Evolutionary conservation across 1,140 invertebrate genomes (phyloP).

Genomic region (Muscidifurax raptorellus): DNA sequence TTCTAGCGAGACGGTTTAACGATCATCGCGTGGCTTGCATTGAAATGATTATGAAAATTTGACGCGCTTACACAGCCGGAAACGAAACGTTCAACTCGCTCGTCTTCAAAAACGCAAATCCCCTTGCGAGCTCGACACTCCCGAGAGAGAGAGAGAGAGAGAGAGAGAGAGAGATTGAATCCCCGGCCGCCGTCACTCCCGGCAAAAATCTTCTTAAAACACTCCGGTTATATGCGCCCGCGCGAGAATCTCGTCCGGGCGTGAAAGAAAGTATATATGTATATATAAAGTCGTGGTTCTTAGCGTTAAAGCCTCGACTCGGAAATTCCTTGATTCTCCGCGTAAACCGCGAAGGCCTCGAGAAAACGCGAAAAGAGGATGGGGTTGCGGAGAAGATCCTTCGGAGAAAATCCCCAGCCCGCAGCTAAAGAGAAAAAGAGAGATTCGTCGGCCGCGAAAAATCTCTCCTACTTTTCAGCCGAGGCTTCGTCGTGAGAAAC

Average conservation of each 20-base stretch:
- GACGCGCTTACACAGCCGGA: background rate
- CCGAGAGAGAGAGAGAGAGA: too few species aligned
- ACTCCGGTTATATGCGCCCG: background rate
- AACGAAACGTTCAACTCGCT: background rate
- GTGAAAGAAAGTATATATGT: background rate
- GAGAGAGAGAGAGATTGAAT: too few species aligned
- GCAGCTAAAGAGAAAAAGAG: too few species aligned
- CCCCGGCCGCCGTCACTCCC: background rate
- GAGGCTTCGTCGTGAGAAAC: too few species aligned
- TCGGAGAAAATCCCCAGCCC: constrained; percentile 26
- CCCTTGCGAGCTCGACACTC: background rate
- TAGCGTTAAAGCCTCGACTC: background rate
- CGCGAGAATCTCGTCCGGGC: background rate
- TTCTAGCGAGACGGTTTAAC: too few species aligned
- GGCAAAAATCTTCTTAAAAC: constrained; percentile 28
- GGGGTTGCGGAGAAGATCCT: background rate
- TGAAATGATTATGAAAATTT: too few species aligned
- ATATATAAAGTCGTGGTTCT: background rate
- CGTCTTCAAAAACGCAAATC: background rate
- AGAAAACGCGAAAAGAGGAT: constrained; percentile 13
- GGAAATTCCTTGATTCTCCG: constrained; percentile 31
- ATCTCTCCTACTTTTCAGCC: background rate
- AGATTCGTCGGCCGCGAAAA: background rate
- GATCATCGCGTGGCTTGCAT: too few species aligned
- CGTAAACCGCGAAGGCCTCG: background rate